These are phyloP conservation scores for Drosophila equinoxialis DNA, from an alignment of 1,140 invertebrate genomes.

Conservation along the genomic window DNA sequence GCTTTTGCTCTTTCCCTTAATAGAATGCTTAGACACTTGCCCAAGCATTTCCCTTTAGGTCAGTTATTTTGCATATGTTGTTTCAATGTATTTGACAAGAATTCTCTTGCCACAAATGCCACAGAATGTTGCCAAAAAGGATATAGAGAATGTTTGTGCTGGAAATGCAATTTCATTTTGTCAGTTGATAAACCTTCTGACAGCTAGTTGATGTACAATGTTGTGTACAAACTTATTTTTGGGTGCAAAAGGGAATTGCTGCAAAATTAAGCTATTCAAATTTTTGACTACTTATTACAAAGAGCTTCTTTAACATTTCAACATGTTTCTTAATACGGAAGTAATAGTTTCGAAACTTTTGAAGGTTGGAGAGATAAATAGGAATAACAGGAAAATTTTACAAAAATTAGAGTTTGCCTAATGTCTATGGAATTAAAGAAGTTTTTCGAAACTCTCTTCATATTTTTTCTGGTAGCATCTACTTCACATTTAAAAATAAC, in stretches of 20 bases:
- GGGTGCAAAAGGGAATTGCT: neutral
- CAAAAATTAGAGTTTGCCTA: too few species aligned
- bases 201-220: neutral
- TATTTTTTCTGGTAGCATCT: too few species aligned
- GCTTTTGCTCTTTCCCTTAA: neutral
- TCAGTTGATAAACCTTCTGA: conserved; percentile 7
- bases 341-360: too few species aligned
- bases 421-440: too few species aligned
- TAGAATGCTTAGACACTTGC: conserved; percentile 27
- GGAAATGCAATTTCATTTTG: conserved; percentile 42
- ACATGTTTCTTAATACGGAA: neutral
- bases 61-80: conserved; percentile 11
- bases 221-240: too few species aligned
- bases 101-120: conserved; percentile 22
- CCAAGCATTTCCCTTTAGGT: neutral
- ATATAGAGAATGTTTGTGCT: conserved; percentile 14
- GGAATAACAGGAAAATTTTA: too few species aligned
- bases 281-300: neutral
- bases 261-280: too few species aligned
- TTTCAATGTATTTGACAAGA: conserved; percentile 13
- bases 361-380: too few species aligned
- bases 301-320: neutral
- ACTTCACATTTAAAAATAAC: too few species aligned
- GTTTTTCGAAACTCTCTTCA: too few species aligned
- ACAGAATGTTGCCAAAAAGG: neutral